Evolutionary conservation across 2,797 vertebrate species (phyloP), one percentile per base, ranked within the genome.

Genomic region (Cheracebus regulus): DNA sequence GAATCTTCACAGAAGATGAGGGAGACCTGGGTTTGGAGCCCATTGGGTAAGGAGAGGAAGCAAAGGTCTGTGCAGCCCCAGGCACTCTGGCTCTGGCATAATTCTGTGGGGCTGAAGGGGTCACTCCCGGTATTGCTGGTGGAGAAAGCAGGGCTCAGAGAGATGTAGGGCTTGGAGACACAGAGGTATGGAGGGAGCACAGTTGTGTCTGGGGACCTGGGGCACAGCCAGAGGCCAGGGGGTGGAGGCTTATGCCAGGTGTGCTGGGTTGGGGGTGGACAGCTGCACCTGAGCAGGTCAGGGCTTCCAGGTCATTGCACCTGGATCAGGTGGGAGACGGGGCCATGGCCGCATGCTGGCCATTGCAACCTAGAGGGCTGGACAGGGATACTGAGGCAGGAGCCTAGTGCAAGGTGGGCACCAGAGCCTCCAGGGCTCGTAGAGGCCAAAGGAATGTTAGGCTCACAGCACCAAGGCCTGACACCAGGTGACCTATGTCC

Each of bases 1-100:
- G 52, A 80, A 73, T 61, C 55, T 50, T 52, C 64, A 24, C 64
- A 28, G 52, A 20, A 44, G 39, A 48, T 79, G 67, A 73, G 55
- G 84, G 24, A 86, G 15, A 19, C 83, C 0, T n/a, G 81, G 86
- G 75, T 78, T 88, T 84, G 81, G 72, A 96, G 58, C 5, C 41
- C 4, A 6, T 28, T 0, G 6, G 26, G 19, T 92, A 81, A 93
- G 4, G 22, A 96, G n/a, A 50, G 15, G 17, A 82, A 30, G n/a
- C 50, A 28, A 26, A 22, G 2, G 26, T 0, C 0, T 4, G 0
- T 3, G 33, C 1, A 13, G 78, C 50, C 28, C 70, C 0, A 3
- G 48, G 64, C 57, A n/a, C 13, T n/a, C 58, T 26, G 46, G 22
- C 4, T 24, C 1, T 1, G 8, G 33, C 22, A 11, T 2, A 26